These are phyloP conservation scores for Nomia melanderi DNA, from an alignment of 1,140 invertebrate genomes.

Conservation along the genomic window DNA sequence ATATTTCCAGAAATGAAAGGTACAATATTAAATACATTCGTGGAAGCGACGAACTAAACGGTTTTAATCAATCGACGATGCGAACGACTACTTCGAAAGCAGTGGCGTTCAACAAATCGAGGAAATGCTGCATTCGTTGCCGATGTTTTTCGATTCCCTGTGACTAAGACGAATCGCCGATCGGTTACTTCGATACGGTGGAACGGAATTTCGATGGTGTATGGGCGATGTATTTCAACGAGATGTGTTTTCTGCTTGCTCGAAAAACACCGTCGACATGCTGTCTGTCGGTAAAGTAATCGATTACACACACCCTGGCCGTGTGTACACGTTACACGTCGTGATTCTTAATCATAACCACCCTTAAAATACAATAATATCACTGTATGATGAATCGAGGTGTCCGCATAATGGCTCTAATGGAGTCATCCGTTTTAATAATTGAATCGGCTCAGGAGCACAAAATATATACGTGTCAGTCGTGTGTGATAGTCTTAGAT, in stretches of 20 bases:
- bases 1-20: background rate
- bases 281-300: conserved; percentile 21
- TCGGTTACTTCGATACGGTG: conserved; percentile 21
- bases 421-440: conserved; percentile 32
- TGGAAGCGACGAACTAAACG: background rate
- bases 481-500: conserved; percentile 4
- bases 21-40: background rate
- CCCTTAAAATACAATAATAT: conserved; percentile 19
- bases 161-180: conserved; percentile 47
- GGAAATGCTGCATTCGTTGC: conserved; percentile 13
- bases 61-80: background rate
- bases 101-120: conserved; percentile 1
- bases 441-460: conserved; percentile 4
- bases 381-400: conserved; percentile 13
- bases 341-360: conserved; percentile 13
- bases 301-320: background rate
- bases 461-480: background rate
- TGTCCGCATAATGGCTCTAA: conserved; percentile 36
- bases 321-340: background rate
- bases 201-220: conserved; percentile 27
- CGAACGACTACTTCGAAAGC: background rate
- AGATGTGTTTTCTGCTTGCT: conserved; percentile 12
- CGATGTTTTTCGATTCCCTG: conserved; percentile 31
- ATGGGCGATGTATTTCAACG: conserved; percentile 7
- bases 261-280: conserved; percentile 19